phyloP scores from a whole-genome alignment of 2,113 vertebrate species.

The Crotophaga sulcirostris region DNA sequence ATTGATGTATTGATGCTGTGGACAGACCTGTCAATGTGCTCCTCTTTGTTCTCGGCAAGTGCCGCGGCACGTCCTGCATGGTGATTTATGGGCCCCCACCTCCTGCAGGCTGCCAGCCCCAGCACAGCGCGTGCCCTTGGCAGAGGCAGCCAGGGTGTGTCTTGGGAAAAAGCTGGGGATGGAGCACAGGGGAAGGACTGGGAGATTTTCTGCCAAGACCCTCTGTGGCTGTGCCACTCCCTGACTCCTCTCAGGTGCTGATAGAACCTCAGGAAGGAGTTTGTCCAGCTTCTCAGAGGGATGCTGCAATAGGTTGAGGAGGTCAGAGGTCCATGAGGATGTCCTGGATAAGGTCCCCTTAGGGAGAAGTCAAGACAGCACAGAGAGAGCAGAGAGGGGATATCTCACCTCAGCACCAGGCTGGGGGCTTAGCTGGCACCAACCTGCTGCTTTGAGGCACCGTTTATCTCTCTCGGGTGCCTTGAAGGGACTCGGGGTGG shows the following conservation, averaged over 20 bases:
- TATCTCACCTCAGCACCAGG: not conserved
- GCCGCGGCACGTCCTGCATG: not conserved
- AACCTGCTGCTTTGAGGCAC: not conserved
- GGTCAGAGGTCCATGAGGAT: not conserved
- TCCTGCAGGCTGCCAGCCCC: not conserved
- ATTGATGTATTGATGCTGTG: not conserved
- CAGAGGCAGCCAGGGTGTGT: not conserved
- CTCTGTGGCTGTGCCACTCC: not conserved
- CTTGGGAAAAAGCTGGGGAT: not conserved
- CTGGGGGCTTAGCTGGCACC: not conserved
- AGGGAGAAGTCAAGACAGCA: not conserved
- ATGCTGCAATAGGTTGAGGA: not conserved
- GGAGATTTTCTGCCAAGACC: not conserved
- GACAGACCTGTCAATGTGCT: conserved; percentile 22
- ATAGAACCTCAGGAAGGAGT: not conserved
- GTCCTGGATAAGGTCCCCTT: not conserved
- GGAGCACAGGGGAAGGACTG: not conserved
- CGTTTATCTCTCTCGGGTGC: not conserved
- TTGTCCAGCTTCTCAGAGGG: not conserved
- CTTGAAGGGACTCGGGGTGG: not conserved
- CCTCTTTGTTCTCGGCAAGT: not conserved
- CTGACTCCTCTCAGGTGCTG: not conserved
- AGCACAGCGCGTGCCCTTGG: not conserved
- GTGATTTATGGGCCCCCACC: not conserved
- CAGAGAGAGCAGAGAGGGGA: not conserved